phyloP scores from a whole-genome alignment of 2,888 invertebrate genomes.

The Antitype chi region DNA sequence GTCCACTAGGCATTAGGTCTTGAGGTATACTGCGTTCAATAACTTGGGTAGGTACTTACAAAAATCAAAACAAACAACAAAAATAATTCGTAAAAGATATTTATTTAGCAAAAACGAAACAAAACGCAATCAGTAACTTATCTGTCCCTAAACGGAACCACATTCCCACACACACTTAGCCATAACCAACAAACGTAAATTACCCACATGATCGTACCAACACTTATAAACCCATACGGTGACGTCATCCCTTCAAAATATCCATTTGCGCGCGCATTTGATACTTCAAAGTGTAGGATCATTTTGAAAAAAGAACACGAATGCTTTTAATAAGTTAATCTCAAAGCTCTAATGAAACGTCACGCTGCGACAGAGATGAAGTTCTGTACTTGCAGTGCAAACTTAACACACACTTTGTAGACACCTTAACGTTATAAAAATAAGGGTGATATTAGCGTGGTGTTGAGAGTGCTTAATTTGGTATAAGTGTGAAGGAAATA shows the following conservation, averaged over 20 bases:
- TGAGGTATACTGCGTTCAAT: not conserved
- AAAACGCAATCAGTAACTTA: slow-evolving; percentile 52
- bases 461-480: slow-evolving; percentile 45
- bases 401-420: slow-evolving; percentile 19
- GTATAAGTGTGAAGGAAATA: slow-evolving; percentile 76
- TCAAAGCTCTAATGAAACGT: slow-evolving; percentile 84
- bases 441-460: slow-evolving; percentile 38
- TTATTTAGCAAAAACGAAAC: slow-evolving; percentile 15
- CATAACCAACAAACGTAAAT: slow-evolving; percentile 45
- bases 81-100: slow-evolving; percentile 16
- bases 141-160: slow-evolving; percentile 52
- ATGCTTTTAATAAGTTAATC: slow-evolving; percentile 85
- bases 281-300: slow-evolving; percentile 63
- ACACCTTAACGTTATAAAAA: not conserved
- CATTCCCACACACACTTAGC: slow-evolving; percentile 61
- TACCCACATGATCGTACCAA: slow-evolving; percentile 39
- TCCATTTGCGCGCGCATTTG: slow-evolving; percentile 59
- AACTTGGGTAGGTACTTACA: not conserved
- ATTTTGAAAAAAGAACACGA: slow-evolving; percentile 68
- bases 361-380: slow-evolving; percentile 79
- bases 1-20: not conserved
- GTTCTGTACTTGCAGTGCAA: slow-evolving; percentile 62
- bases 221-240: slow-evolving; percentile 45
- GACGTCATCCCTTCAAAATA: slow-evolving; percentile 58
- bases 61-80: slow-evolving; percentile 21